Evolutionary conservation across 1,140 invertebrate genomes (phyloP), one percentile per base, ranked within the genome.

Genomic region (Centruroides sculpturatus): DNA sequence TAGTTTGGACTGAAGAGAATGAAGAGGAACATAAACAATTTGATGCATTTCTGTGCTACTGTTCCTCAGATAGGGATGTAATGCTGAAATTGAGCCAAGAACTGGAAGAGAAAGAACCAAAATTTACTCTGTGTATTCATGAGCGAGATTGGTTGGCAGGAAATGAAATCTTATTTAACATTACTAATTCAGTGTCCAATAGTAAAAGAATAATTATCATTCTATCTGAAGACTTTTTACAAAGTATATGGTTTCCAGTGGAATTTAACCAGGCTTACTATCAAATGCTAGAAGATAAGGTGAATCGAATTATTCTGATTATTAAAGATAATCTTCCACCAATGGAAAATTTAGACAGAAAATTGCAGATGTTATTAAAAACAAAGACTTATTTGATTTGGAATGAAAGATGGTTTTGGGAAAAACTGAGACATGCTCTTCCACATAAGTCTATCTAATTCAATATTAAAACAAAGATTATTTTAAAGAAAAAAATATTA

Each of bases 221-320:
- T 60, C 78, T 95, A 11, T 92, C 89, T 50, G 86, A 91, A 71
- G 91, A 92, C 73, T 93, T 92, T 71, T 85, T 93, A 65, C 88
- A 89, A 74, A 90, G 87, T 6, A 88, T 92, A 71, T 95, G 90
- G 90, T 87, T 86, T 69, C 80, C 87, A n/a, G 89, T 87, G 70
- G 90, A 94, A 69, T 90, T 93, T 69, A 79, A 82, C 55, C 78
- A 82, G 3, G 89, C 89, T 0, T 85, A 90, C 71, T 78, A 76
- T 46, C 64, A 66, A 47, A 65, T 69, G 60, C 62, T 71, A 1
- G 59, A 66, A 46, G 67, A 69, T 49, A 61, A 52, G 7, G 54
- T 57, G 2, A 57, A 66, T 55, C 66, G 68, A 35, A 81, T 93
- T 64, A 88, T 94, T 65, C 83, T 93, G 66, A 81, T 94, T 60